Base-by-base conservation (phyloP, 2,113 vertebrate genomes). In the Brachyhypopomus gauderio region DNA sequence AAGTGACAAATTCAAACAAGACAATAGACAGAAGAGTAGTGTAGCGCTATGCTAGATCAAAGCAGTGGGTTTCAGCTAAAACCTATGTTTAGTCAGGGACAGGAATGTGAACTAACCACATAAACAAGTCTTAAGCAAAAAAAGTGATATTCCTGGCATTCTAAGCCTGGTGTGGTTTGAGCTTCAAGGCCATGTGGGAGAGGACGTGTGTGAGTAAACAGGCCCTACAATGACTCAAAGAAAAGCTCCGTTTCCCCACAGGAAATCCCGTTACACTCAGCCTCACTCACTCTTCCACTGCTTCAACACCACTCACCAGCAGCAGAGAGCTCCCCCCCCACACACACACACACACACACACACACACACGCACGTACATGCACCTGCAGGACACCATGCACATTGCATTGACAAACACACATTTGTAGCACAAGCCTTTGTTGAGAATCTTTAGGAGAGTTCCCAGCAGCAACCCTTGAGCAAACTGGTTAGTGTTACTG, bases 261-360 rank as follows among this genome's bases (percentile, higher is more conserved):
- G 88, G 88, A 92, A 87, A 87, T 88, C 86, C 88, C 74, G 3
- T 79, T 85, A 38, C 23, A 60, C 48, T 16, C 41, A 17, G 52
- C 75, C 70, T 76, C 71, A 11, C 55, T 38, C 20, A 48, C 69
- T 75, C 69, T 80, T 38, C 82, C 80, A 78, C 38, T 67, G 74
- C 27, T 62, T 76, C 45, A 62, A 66, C 66, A 75, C 72, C 72
- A 27, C 77, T 75, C 58, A 70, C 16, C 63, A 72, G 45, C 70
- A 56, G 8, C 56, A 12, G 19, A 74, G 9, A n/a, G 3, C 17
- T 12, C 23, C 4, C n/a, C 41, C 5, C 20, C 77, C n/a, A 36
- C 1, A 11, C 36, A 34, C 23, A 34, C 64, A 38, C 6, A 23
- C 38, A 30, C 16, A 4, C 19, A 60, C 58, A 60, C 22, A 63